Conservation (phyloP, 2,113 vertebrate genomes). For the Gallinago jamesoni region DNA sequence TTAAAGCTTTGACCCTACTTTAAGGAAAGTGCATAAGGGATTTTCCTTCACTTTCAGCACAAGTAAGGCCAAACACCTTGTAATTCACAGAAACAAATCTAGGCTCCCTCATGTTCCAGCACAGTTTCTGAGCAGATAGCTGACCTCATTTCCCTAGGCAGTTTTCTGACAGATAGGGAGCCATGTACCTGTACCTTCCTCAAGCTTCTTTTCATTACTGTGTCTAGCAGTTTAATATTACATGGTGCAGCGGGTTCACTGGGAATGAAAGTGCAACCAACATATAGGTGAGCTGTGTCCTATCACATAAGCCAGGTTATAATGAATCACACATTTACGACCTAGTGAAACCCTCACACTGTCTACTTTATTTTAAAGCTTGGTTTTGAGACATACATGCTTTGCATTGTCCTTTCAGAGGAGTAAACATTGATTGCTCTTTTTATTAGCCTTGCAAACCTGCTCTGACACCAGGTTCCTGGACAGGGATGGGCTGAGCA, state of each 20-base stretch:
- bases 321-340: background rate
- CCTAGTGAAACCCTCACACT: background rate
- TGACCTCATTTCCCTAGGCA: constrained; percentile 26
- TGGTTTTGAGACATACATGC: background rate
- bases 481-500: background rate
- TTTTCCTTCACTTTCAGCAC: background rate
- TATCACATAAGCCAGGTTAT: background rate
- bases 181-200: background rate
- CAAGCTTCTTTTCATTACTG: background rate
- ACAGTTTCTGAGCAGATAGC: background rate
- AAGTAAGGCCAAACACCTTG: background rate
- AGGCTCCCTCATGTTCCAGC: background rate
- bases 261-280: background rate
- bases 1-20: background rate
- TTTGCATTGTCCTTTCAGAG: constrained; percentile 27
- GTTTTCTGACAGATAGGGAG: background rate
- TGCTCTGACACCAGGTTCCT: background rate
- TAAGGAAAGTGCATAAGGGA: background rate
- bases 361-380: constrained; percentile 12
- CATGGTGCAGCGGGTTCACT: background rate
- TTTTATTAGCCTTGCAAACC: constrained; percentile 29
- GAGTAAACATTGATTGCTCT: constrained; percentile 15
- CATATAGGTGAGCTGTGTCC: background rate
- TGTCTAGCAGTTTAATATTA: background rate
- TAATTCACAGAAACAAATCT: background rate